phyloP scores from a whole-genome alignment of 2,888 invertebrate genomes.

The Blera fallax region DNA sequence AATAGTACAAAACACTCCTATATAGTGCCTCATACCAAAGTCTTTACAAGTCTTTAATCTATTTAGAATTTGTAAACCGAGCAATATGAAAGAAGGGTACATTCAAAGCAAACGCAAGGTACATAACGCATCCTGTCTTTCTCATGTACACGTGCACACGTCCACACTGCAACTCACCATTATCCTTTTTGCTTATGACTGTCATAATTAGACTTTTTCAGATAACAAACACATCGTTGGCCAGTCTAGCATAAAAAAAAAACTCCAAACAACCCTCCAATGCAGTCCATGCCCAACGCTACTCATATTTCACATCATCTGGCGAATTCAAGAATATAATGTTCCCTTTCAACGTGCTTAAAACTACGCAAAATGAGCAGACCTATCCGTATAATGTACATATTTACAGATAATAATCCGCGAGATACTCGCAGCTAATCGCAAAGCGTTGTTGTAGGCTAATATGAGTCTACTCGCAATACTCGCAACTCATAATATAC shows the following conservation, averaged over 20 bases:
- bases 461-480: conserved; percentile 23
- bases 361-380: not conserved
- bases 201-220: conserved; percentile 18
- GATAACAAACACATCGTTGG: not conserved
- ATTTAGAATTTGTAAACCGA: too few relatives aligned
- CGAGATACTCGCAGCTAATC: conserved; percentile 46
- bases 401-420: conserved; percentile 34
- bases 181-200: not conserved
- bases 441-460: conserved; percentile 20
- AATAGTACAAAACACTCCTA: too few relatives aligned
- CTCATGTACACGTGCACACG: not conserved
- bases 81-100: too few relatives aligned
- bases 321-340: not conserved
- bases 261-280: conserved; percentile 5
- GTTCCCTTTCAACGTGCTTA: not conserved
- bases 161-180: not conserved
- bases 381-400: not conserved
- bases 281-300: not conserved
- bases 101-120: too few relatives aligned
- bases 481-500: conserved; percentile 16
- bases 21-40: too few relatives aligned
- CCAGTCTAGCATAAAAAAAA: not conserved
- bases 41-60: too few relatives aligned
- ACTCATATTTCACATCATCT: conserved; percentile 47
- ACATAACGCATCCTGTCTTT: not conserved